Base-by-base conservation (phyloP, 2,888 invertebrate genomes). In the Graphium colonna region DNA sequence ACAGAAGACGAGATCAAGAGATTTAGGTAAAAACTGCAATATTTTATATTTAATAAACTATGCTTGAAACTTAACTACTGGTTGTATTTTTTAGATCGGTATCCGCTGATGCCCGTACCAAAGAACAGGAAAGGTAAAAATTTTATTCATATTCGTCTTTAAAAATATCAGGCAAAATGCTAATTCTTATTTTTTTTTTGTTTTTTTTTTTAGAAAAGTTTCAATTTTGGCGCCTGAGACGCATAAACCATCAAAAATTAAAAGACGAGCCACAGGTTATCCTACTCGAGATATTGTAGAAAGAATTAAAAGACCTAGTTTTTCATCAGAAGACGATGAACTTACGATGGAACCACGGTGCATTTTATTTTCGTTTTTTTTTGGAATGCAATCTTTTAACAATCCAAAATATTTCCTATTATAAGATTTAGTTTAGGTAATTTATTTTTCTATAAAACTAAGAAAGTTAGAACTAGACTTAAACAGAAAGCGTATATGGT, bases 241-340 rank as follows among this genome's bases (percentile, higher is more conserved):
- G 1, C 55, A 48, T 2, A 62, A 58, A 50, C 60, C 58, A n/a
- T 55, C 47, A 15, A 59, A 42, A 31, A 77, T 80, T 52, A 76
- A 67, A 51, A 67, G 82, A 51, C 70, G 80, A 3, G 79, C 75
- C 55, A 82, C 85, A 3, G 85, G 82, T 1, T 83, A 77, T 49
- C 64, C 74, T 9, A 63, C 68, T 1, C 62, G 66, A 1, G 75
- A 75, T 53, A 63, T 65, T 15, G 57, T 81, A 47, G 67, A 70
- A 55, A 71, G 62, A 46, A 60, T 74, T 47, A 51, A 53, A 43
- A 63, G 57, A 54, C 39, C 46, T 21, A 54, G 51, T 52, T 4
- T 38, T 4, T 42, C 59, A 0, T 38, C 51, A 3, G 65, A 61
- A 3, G 65, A 67, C 1, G 65, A 70, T 4, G 68, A 64, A 17